Evolutionary conservation across 2,888 invertebrate genomes (phyloP).

Genomic region (Hoplodrina ambigua): DNA sequence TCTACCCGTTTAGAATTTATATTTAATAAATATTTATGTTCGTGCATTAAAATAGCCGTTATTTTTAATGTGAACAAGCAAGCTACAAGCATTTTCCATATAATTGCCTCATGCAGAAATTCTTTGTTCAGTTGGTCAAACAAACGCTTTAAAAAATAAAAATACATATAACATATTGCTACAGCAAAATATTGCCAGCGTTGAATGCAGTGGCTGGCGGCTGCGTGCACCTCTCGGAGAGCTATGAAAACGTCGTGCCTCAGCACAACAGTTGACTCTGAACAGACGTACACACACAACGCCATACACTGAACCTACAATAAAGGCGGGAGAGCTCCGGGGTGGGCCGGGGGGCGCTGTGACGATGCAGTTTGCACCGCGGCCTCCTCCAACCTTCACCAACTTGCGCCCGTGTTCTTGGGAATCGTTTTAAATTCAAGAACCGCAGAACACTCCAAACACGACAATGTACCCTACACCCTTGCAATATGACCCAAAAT

Average conservation of each 20-base stretch:
- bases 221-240: slow-evolving; percentile 74
- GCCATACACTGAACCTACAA: slow-evolving; percentile 76
- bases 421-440: slow-evolving; percentile 90
- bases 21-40: slow-evolving; percentile 38
- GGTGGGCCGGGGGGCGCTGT: slow-evolving; percentile 78
- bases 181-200: slow-evolving; percentile 79
- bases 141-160: slow-evolving; percentile 52
- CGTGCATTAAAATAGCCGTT: slow-evolving; percentile 39
- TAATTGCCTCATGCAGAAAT: slow-evolving; percentile 54
- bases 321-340: slow-evolving; percentile 78
- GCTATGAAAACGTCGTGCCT: slow-evolving; percentile 84
- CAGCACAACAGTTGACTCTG: slow-evolving; percentile 87
- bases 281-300: slow-evolving; percentile 80
- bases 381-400: slow-evolving; percentile 89
- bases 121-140: slow-evolving; percentile 62
- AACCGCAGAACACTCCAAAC: slow-evolving; percentile 84
- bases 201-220: slow-evolving; percentile 75
- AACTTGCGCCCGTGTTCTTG: slow-evolving; percentile 90
- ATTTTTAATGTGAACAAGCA: slow-evolving; percentile 49
- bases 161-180: slow-evolving; percentile 57
- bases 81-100: slow-evolving; percentile 49
- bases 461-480: slow-evolving; percentile 76
- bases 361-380: slow-evolving; percentile 90
- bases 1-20: slow-evolving; percentile 17
- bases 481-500: slow-evolving; percentile 77